Base-by-base conservation (phyloP, 2,113 vertebrate genomes). In the Vanacampus margaritifer region DNA sequence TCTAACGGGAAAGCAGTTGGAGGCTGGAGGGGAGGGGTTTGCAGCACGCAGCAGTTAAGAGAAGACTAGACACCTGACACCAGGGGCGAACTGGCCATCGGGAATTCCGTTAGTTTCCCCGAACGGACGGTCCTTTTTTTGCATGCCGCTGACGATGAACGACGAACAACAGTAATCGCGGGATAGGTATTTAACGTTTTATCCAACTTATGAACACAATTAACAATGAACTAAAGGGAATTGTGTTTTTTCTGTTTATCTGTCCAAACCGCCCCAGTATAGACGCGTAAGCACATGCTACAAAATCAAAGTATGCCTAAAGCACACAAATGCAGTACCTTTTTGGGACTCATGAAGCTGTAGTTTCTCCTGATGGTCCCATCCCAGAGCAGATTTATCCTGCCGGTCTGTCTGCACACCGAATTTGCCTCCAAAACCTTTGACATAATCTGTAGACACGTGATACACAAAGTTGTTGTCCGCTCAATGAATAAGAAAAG, bases 381-480 rank as follows among this genome's bases (percentile, higher is more conserved):
- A 99, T 69, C 97, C 97, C 51, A 98, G 87, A 0, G 97, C 97
- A 0, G 95, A 98, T 23, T 96, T 98, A 83, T 99, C 97, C 85
- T 98, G 96, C 68, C 97, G 89, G 91, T 99, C 97, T 13, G 93
- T 94, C 91, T 98, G 97, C 70, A 99, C 94, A 0, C 97, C 97
- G n/a, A 98, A 99, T 81, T 97, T 98, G 9, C 97, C 97, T 69
- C 97, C 97, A 17, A 99, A 99, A 5, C 97, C 97, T 67, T 95
- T 96, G 11, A 94, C 93, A 0, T 99, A 98, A 82, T 99, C 97
- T 99, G 81, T 11, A 37, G 35, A 82, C n/a, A 74, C 19, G 83
- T 13, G 10, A 24, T 35, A 67, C 8, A 62, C 1, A 68, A 1
- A 36, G 6, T 0, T 59, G 57, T 17, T 21, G 11, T 28, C 13